These are phyloP conservation scores for Pimephales promelas DNA, from an alignment of 2,113 vertebrate species.

Conservation along the genomic window DNA sequence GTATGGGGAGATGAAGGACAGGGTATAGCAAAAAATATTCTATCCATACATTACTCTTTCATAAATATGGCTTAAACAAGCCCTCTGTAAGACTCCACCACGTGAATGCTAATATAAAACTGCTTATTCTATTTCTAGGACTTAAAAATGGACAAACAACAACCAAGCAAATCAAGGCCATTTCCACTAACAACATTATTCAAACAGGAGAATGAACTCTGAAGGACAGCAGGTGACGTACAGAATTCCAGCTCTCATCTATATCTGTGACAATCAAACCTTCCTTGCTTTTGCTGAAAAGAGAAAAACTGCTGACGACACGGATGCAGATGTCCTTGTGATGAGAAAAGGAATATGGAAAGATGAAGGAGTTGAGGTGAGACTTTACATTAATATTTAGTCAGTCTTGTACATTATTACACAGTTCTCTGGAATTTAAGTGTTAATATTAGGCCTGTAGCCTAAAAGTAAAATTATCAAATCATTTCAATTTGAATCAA, in stretches of 20 bases:
- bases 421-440: neutral
- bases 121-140: neutral
- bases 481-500: too few species aligned
- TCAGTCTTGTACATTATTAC: neutral
- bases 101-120: neutral
- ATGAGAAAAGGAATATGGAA: conserved; percentile 78
- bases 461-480: too few species aligned
- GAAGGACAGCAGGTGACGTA: conserved; percentile 68
- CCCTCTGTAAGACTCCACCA: neutral
- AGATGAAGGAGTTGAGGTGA: conserved; percentile 72
- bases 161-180: neutral
- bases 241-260: conserved; percentile 88
- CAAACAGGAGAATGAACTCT: conserved; percentile 60
- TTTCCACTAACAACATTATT: conserved; percentile 76
- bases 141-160: neutral
- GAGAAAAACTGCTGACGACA: conserved; percentile 74
- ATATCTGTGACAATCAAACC: conserved; percentile 70
- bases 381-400: conserved; percentile 53
- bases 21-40: neutral
- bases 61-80: neutral
- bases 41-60: neutral
- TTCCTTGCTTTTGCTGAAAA: conserved; percentile 91
- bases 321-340: conserved; percentile 81
- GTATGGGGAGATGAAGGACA: neutral
- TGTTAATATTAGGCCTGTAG: neutral